Percentiles rank a stretch among this genome's conserved stretches.
phyloP scores from a whole-genome alignment of 2,113 vertebrate genomes.

The Trachemys scripta region DNA sequence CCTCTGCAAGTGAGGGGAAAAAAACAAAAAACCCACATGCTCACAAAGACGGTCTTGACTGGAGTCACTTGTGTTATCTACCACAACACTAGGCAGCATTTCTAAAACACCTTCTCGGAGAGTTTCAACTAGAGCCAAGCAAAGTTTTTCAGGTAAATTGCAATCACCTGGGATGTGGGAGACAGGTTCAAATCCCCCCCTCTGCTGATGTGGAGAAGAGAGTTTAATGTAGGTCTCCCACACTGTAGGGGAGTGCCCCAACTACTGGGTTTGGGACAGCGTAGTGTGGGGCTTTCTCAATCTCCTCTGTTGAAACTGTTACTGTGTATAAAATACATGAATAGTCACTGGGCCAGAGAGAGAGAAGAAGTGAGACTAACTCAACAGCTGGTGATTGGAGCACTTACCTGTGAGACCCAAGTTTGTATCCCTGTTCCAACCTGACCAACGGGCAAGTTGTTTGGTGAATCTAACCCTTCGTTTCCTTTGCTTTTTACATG shows the following conservation, averaged over 20 bases:
- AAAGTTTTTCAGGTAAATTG: not conserved
- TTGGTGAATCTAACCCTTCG: not conserved
- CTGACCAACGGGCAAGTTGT: not conserved
- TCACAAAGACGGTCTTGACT: not conserved
- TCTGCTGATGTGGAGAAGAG: not conserved
- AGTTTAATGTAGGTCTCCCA: not conserved
- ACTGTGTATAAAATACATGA: not conserved
- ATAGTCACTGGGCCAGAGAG: not conserved
- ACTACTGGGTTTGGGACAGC: not conserved
- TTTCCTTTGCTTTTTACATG: not conserved
- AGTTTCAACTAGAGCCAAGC: not conserved
- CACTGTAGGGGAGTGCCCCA: not conserved
- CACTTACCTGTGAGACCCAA: not conserved
- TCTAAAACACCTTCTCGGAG: not conserved
- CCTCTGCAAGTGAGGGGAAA: conserved; percentile 63
- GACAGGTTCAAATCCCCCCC: not conserved
- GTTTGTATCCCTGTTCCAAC: not conserved
- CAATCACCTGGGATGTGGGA: not conserved
- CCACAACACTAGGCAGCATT: not conserved
- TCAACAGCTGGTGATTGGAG: not conserved
- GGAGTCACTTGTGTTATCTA: not conserved
- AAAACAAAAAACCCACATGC: not conserved
- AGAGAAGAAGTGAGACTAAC: not conserved
- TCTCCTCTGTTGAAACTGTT: not conserved
- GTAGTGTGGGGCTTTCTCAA: not conserved